Conservation (phyloP, 1,140 invertebrate genomes). For the Panagrolaimus sp. region DNA sequence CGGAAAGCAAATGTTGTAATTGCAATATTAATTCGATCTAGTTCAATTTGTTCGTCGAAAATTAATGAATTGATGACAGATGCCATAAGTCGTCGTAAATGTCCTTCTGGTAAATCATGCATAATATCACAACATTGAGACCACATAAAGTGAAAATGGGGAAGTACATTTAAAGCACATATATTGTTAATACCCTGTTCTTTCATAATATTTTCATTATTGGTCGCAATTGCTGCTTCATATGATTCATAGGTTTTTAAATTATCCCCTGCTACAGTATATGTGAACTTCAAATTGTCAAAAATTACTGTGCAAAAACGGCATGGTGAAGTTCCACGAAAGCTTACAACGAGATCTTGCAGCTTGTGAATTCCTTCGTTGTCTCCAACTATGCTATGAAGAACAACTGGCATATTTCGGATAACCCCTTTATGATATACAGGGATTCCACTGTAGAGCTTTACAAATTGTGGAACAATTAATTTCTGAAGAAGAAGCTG, state of each 20-base stretch:
- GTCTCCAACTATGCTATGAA: neutral
- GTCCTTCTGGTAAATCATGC: neutral
- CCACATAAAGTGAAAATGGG: neutral
- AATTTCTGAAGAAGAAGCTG: no score
- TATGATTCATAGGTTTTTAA: no score
- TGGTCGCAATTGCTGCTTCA: neutral
- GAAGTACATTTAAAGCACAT: neutral
- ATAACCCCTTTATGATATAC: no score
- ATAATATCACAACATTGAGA: neutral
- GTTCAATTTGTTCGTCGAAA: neutral
- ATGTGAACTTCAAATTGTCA: no score
- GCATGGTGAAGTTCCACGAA: neutral
- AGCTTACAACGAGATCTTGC: neutral
- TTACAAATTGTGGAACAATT: no score
- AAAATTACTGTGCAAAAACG: neutral
- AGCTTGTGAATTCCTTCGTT: neutral
- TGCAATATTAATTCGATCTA: neutral
- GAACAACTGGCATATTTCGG: neutral
- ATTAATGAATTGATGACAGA: neutral
- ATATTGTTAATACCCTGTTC: neutral
- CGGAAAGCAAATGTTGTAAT: neutral
- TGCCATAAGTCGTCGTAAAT: neutral
- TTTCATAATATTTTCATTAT: neutral
- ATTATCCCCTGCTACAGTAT: no score
- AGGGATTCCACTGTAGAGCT: no score